Base-by-base conservation (phyloP, 1,140 invertebrate species). In the Neodiprion pinetum region DNA sequence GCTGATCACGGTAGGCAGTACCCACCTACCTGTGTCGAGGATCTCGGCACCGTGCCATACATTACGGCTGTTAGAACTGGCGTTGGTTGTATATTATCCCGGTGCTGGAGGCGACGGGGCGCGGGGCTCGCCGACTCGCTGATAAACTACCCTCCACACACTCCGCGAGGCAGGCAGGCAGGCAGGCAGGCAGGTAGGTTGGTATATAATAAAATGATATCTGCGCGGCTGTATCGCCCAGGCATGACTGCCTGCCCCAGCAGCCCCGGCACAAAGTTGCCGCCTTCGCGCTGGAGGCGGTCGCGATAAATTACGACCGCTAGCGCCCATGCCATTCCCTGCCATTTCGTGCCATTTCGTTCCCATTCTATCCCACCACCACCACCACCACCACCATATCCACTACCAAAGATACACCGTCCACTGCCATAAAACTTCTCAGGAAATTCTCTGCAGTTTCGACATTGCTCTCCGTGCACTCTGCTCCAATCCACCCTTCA, bases 201-300 rank as follows among this genome's bases (percentile, higher is more conserved):
- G 28, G 53, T 61, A 61, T 83, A 85, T 84, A 85, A 86, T 85
- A 86, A 85, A 86, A 86, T 85, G 79, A 86, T 86, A 85, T 84
- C 83, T 82, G 81, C 70, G 71, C 74, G 78, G 73, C 70, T 77
- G 80, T 80, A 84, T 85, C 83, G 81, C 80, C 28, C 53, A 12
- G 53, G 53, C 28, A 76, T 80, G 80, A 80, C 80, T 78, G 77
- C 76, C 74, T 77, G 79, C 76, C 73, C 74, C 79, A 75, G 80
- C 77, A 65, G 71, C 40, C 72, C 65, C 70, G 72, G 73, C 74
- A 80, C 81, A 85, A 85, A 85, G 83, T 81, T 77, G 80, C 80
- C 80, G 82, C 81, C 79, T 76, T 71, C 77, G 79, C 74, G 76
- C 77, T 77, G 72, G 78, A 78, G 83, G 83, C 83, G 80, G 81